These are phyloP conservation scores for Archocentrus centrarchus DNA, from an alignment of 2,113 vertebrate species.

Conservation along the genomic window DNA sequence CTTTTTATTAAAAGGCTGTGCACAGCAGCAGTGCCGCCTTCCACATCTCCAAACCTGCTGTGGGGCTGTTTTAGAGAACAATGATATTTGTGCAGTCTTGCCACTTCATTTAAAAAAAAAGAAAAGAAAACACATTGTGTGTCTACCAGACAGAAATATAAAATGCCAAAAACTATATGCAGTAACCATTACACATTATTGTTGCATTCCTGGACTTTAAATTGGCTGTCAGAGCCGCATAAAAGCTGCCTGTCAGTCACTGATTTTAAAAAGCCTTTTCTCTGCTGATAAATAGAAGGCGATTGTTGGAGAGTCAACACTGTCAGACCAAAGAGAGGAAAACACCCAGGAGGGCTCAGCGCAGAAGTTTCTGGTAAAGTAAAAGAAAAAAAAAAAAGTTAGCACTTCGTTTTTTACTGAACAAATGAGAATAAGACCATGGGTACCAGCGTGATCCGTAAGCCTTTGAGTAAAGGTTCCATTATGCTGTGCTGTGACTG, in stretches of 20 bases:
- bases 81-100: background rate
- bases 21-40: background rate
- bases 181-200: background rate
- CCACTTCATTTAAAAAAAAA: background rate
- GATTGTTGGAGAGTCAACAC: conserved; percentile 41
- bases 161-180: background rate
- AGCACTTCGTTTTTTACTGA: too few relatives aligned
- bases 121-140: background rate
- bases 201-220: background rate
- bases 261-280: conserved; percentile 45
- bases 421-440: too few relatives aligned
- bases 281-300: conserved; percentile 37
- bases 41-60: background rate
- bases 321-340: conserved; percentile 15
- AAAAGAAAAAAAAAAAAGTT: background rate
- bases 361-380: background rate
- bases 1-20: background rate
- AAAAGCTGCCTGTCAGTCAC: conserved; percentile 27
- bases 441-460: too few relatives aligned
- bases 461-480: background rate
- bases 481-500: background rate
- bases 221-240: background rate
- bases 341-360: background rate
- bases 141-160: background rate
- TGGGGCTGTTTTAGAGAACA: background rate